These are phyloP conservation scores for Drosophila littoralis DNA, from an alignment of 1,140 invertebrate genomes.

Conservation along the genomic window DNA sequence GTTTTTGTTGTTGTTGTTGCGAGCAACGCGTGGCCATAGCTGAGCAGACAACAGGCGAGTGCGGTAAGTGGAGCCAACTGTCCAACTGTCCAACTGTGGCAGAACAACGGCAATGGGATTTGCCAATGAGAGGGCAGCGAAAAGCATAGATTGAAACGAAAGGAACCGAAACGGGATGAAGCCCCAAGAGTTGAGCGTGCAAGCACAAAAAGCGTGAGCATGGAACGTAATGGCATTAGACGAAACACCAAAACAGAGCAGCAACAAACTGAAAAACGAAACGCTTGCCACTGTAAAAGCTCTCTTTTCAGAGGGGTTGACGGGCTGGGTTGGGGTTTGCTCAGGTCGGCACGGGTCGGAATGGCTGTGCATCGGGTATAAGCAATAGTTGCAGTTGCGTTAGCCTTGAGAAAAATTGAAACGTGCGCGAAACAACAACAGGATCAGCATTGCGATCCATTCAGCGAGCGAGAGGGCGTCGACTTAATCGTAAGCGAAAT, in stretches of 20 bases:
- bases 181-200: background rate
- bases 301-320: background rate
- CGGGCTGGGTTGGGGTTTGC: background rate
- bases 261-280: constrained; percentile 31
- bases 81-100: constrained; percentile 28
- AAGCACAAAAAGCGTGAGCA: constrained; percentile 29
- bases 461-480: background rate
- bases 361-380: background rate
- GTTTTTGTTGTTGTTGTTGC: constrained; percentile 23
- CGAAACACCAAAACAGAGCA: constrained; percentile 36
- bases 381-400: constrained; percentile 3
- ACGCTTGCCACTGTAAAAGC: constrained; percentile 13
- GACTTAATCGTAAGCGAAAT: background rate
- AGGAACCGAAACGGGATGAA: background rate
- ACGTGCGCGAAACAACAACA: background rate
- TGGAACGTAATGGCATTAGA: constrained; percentile 22
- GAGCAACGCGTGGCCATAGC: constrained; percentile 40
- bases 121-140: constrained; percentile 6
- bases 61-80: constrained; percentile 46
- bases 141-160: constrained; percentile 3
- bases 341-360: background rate
- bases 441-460: constrained; percentile 28
- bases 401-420: constrained; percentile 20
- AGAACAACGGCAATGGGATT: constrained; percentile 31
- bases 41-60: constrained; percentile 44